Conservation (phyloP, 1,140 invertebrate species). For the Calosoma granatense region DNA sequence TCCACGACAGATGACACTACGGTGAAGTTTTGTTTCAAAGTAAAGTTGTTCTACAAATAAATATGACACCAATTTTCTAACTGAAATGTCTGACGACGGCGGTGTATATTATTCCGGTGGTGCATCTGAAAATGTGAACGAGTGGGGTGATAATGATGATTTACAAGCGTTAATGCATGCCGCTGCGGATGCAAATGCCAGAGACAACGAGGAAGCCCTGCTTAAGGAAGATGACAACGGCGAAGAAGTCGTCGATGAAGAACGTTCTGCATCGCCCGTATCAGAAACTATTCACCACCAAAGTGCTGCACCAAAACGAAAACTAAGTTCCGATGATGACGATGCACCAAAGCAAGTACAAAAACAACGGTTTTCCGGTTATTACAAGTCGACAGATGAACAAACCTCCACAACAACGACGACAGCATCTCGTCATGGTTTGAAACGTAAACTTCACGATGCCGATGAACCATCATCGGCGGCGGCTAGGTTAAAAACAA, state of each 20-base stretch:
- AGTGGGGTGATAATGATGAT: constrained; percentile 20
- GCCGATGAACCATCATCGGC: constrained; percentile 10
- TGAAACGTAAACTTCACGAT: constrained; percentile 9
- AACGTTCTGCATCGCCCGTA: neutral
- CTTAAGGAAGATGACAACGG: constrained; percentile 12
- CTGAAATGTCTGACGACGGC: neutral
- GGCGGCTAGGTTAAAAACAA: constrained; percentile 9
- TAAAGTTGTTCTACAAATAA: constrained; percentile 2
- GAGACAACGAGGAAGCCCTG: constrained; percentile 18
- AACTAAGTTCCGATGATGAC: neutral
- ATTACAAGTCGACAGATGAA: neutral
- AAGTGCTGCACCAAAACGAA: too few species aligned
- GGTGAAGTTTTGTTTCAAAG: too few species aligned
- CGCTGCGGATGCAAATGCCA: constrained; percentile 29
- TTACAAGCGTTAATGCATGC: constrained; percentile 29
- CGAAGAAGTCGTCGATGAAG: constrained; percentile 8
- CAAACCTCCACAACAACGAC: constrained; percentile 8
- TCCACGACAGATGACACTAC: too few species aligned
- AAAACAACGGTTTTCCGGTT: neutral
- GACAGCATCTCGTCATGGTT: neutral
- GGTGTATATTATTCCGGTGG: neutral
- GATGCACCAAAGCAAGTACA: neutral
- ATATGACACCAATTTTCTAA: constrained; percentile 1
- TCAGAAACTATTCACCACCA: neutral
- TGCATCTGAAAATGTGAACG: neutral